Conservation (phyloP, 1,140 invertebrate genomes). For the Penaeus japonicus region DNA sequence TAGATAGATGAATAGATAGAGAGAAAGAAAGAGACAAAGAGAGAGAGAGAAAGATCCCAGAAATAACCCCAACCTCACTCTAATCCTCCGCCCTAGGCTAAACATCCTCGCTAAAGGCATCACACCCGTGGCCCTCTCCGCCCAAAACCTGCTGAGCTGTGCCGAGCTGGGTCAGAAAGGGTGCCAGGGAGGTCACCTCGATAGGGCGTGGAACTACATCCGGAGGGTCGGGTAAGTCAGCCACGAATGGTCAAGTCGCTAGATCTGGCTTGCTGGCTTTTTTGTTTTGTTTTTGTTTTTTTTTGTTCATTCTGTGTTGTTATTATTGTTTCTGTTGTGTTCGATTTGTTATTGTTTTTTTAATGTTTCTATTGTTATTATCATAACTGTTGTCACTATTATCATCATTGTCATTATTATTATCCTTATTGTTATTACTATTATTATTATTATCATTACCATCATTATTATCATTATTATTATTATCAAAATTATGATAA, state of each 20-base stretch:
- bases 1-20: too few relatives aligned
- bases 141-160: slow-evolving; percentile 87
- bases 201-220: slow-evolving; percentile 88
- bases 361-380: too few relatives aligned
- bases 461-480: too few relatives aligned
- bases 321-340: too few relatives aligned
- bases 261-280: background rate
- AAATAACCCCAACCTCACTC: background rate
- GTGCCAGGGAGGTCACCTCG: slow-evolving; percentile 86
- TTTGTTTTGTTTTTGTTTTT: background rate
- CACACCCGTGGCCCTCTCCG: slow-evolving; percentile 71
- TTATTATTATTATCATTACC: too few relatives aligned
- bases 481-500: too few relatives aligned
- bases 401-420: too few relatives aligned
- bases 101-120: background rate
- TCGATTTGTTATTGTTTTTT: too few relatives aligned
- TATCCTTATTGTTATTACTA: too few relatives aligned
- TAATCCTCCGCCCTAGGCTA: background rate
- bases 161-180: slow-evolving; percentile 72
- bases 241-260: slow-evolving; percentile 57
- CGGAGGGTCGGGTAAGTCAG: slow-evolving; percentile 81
- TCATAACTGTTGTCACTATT: too few relatives aligned
- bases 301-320: too few relatives aligned
- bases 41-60: background rate
- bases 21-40: background rate